Percentiles rank a stretch among this genome's conserved stretches.
These are phyloP conservation scores for Acrocyrtus sp. DNA, from an alignment of 2,888 invertebrate genomes.

Conservation along the genomic window DNA sequence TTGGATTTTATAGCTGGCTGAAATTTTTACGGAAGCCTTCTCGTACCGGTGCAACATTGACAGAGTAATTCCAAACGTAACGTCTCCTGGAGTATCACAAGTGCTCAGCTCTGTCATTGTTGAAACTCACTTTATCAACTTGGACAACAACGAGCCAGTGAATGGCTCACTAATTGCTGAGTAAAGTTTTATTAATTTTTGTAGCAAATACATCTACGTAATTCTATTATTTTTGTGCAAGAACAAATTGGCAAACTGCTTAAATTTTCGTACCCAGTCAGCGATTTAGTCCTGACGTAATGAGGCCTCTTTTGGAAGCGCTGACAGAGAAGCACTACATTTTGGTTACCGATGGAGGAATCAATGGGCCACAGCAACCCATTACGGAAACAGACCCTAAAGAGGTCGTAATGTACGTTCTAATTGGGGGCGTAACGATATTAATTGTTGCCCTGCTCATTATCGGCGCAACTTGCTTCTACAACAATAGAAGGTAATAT, in stretches of 20 bases:
- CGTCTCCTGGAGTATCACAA: neutral
- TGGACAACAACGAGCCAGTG: constrained; percentile 65
- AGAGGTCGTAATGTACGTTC: constrained; percentile 31
- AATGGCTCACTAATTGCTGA: constrained; percentile 66
- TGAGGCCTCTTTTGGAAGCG: neutral
- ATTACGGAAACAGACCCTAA: constrained; percentile 51
- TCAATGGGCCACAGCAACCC: constrained; percentile 65
- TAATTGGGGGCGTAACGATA: constrained; percentile 48
- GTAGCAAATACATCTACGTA: neutral
- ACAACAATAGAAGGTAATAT: constrained; percentile 54
- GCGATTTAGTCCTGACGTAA: constrained; percentile 14
- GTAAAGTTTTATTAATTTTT: neutral
- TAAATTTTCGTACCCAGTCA: neutral
- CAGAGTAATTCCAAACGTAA: constrained; percentile 67
- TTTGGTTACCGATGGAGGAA: neutral
- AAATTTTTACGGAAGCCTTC: constrained; percentile 70
- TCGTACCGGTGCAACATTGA: constrained; percentile 73
- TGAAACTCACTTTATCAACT: constrained; percentile 52
- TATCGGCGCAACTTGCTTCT: constrained; percentile 48
- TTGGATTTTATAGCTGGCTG: constrained; percentile 68
- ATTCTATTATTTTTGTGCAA: neutral
- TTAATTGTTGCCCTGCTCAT: constrained; percentile 33
- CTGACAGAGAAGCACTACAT: neutral
- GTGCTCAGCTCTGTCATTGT: constrained; percentile 7
- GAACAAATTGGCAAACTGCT: neutral